Conservation (phyloP, 2,797 vertebrate species). For the Tarsius wallacei region DNA sequence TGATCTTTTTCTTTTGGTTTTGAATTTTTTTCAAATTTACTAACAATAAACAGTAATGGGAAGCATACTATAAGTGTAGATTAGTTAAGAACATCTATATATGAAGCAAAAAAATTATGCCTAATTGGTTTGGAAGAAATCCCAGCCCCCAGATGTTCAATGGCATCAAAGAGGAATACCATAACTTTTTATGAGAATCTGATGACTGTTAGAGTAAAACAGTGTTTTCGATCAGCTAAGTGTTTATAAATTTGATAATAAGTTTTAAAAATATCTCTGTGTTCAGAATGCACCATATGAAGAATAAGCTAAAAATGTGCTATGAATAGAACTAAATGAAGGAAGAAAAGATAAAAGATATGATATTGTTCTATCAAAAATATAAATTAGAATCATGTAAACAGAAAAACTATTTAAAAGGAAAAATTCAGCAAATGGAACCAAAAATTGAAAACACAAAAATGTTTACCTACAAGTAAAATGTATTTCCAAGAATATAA, state of each 20-base stretch:
- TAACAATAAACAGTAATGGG: neutral
- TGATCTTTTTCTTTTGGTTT: neutral
- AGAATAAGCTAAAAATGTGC: neutral
- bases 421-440: neutral
- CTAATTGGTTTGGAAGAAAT: neutral
- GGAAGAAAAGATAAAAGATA: neutral
- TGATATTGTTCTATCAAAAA: neutral
- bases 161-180: neutral
- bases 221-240: neutral
- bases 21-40: neutral
- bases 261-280: neutral
- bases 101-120: neutral
- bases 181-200: neutral
- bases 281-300: neutral
- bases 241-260: neutral
- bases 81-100: neutral
- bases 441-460: neutral
- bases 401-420: constrained; percentile 1
- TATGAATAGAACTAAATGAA: neutral
- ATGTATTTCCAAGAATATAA: neutral
- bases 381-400: neutral
- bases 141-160: neutral
- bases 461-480: neutral
- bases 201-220: neutral
- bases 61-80: neutral